Base-by-base conservation (phyloP, 2,797 vertebrate genomes). In the Hephaestus fuliginosus region DNA sequence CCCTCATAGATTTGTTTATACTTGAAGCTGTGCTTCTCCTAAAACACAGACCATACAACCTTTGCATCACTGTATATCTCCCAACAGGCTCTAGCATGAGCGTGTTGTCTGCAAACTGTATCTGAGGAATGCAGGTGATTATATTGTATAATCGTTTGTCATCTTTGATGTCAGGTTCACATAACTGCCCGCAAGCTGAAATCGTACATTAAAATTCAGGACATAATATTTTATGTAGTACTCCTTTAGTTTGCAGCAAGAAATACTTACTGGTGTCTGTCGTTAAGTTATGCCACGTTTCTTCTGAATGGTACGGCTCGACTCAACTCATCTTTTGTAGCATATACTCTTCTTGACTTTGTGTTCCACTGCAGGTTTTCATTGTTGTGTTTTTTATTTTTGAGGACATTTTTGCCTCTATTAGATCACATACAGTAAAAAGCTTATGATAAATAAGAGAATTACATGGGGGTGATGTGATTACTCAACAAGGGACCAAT, bases 1-100 rank as follows among this genome's bases (percentile, higher is more conserved):
- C 71, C 61, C 33, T 71, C 60, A 41, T 49, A 70, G 76, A 84
- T 86, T 81, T 84, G 53, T 86, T 78, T 53, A 57, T 80, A 85
- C 62, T 52, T 75, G 52, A 74, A 74, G 61, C 71, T 68, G 77
- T 53, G 64, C 61, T 18, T 72, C 74, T 72, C 68, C 66, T 66
- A 28, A 60, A 80, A 55, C 62, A 44, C 63, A 70, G 22, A 67
- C 52, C 13, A 51, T 51, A 61, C 17, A 67, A 41, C 15, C 57
- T 55, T 44, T 78, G 46, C 61, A 25, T 76, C 53, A 1, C 51
- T 30, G 66, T 61, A 14, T 63, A 25, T 51, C n/a, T 76, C 58
- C 62, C 39, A 6, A 69, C 76, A 70, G 65, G 58, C 52, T 61
- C 11, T 3, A 43, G 69, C 81, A 74, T 28, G 81, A 70, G 20